Evolutionary conservation across 2,888 invertebrate species (phyloP).

Genomic region (Dryadula phaetusa): DNA sequence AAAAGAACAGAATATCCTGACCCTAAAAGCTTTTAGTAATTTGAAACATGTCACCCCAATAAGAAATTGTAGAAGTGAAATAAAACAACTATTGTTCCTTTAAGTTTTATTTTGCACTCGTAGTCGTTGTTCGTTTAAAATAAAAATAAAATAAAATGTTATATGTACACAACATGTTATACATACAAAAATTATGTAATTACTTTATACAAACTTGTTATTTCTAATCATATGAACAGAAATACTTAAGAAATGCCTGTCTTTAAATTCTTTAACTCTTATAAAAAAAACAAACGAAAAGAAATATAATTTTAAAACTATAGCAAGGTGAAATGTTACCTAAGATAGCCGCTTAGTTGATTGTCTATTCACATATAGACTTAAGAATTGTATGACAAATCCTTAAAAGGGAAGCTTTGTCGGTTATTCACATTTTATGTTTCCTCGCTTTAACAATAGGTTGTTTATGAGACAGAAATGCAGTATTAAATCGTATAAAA

Average conservation of each 20-base stretch:
- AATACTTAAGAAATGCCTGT: too few species aligned
- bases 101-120: slow-evolving; percentile 32
- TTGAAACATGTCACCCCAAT: slow-evolving; percentile 39
- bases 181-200: too few species aligned
- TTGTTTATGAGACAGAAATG: slow-evolving; percentile 4
- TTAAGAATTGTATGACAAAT: slow-evolving; percentile 25
- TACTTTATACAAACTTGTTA: too few species aligned
- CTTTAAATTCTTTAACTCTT: too few species aligned
- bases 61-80: slow-evolving; percentile 37
- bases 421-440: slow-evolving; percentile 12
- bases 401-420: slow-evolving; percentile 11
- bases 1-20: slow-evolving; percentile 24
- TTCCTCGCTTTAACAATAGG: not conserved
- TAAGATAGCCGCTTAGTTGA: slow-evolving; percentile 21
- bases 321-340: not conserved
- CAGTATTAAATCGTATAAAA: not conserved
- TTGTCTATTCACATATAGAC: slow-evolving; percentile 15
- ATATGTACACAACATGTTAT: too few species aligned
- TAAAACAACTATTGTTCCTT: slow-evolving; percentile 32
- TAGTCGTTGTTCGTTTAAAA: slow-evolving; percentile 3
- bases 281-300: too few species aligned
- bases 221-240: too few species aligned
- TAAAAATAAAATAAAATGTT: not conserved
- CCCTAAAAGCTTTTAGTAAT: slow-evolving; percentile 40
- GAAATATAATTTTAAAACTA: not conserved